Conservation (phyloP, 2,797 vertebrate genomes). For the Halcyon badia region DNA sequence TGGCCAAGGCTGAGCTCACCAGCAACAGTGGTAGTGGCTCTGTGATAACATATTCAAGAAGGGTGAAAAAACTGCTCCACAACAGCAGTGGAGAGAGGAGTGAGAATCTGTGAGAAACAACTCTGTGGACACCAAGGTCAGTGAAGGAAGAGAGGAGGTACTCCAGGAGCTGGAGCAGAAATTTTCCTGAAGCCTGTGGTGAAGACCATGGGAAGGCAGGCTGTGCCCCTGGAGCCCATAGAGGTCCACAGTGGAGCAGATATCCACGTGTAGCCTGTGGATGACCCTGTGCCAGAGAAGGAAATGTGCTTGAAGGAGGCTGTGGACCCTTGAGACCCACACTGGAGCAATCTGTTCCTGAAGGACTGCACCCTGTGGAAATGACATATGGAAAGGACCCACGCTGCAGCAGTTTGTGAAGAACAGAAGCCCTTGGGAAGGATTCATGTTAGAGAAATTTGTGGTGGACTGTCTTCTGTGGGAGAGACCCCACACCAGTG, state of each 20-base stretch:
- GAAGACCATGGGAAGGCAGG: not conserved
- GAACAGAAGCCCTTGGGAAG: not conserved
- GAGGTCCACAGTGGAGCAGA: not conserved
- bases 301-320: accelerated
- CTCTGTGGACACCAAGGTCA: too few relatives aligned
- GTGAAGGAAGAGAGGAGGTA: not conserved
- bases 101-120: not conserved
- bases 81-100: not conserved
- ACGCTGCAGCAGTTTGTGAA: accelerated
- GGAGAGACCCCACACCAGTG: accelerated
- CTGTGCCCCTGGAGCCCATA: not conserved
- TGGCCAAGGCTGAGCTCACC: not conserved
- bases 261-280: not conserved
- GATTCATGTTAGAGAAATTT: not conserved
- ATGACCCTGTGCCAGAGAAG: not conserved
- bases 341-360: not conserved
- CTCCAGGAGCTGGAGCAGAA: accelerated
- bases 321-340: accelerated
- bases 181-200: accelerated
- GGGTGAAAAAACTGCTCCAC: accelerated
- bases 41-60: not conserved
- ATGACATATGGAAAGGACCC: not conserved
- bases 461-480: accelerated
- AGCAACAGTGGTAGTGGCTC: not conserved
- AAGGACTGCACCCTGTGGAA: not conserved